Conservation (phyloP, 2,888 invertebrate genomes). For the Diachrysia chrysitis region DNA sequence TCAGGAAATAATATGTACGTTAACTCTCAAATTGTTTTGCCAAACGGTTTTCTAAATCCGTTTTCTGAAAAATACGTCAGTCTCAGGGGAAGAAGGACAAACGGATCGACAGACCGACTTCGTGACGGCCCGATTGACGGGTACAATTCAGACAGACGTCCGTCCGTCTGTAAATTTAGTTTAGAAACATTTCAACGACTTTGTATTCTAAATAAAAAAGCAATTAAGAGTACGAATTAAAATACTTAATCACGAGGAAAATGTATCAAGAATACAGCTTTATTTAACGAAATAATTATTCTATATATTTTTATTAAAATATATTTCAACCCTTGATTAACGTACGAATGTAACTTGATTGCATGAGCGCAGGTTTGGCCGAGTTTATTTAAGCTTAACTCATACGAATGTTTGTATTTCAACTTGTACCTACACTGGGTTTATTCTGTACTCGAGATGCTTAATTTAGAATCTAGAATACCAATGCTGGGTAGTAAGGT, state of each 20-base stretch:
- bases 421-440: conserved; percentile 67
- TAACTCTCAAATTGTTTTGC: neutral
- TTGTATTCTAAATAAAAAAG: neutral
- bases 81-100: neutral
- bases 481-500: conserved; percentile 58
- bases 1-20: neutral
- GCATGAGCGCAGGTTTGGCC: conserved; percentile 23
- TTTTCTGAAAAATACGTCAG: neutral
- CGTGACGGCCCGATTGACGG: neutral
- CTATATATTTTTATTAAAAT: neutral
- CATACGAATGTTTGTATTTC: conserved; percentile 71
- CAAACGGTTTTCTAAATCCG: neutral
- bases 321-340: neutral
- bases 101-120: neutral
- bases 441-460: conserved; percentile 57
- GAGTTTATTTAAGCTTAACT: conserved; percentile 58
- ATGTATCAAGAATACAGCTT: neutral
- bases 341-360: neutral
- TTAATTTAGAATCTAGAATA: conserved; percentile 67
- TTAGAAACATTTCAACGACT: neutral
- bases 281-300: neutral
- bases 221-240: neutral
- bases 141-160: neutral
- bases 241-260: neutral
- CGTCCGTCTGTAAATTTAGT: neutral